Conservation (phyloP, 2,113 vertebrate species). For the Naja naja region DNA sequence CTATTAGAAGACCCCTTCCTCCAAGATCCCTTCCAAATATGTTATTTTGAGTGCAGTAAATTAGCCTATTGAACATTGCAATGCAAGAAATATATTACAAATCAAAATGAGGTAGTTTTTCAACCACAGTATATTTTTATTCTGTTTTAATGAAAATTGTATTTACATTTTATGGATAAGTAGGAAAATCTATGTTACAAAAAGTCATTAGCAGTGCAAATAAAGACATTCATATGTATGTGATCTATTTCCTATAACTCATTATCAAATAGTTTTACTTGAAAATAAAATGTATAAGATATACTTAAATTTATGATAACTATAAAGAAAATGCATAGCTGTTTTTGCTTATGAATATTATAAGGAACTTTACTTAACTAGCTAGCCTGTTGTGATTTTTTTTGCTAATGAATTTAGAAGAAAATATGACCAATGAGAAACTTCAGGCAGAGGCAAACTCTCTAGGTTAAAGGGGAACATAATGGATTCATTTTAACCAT, state of each 20-base stretch:
- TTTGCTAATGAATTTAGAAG: slow-evolving; percentile 19
- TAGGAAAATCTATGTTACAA: background rate
- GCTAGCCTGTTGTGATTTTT: background rate
- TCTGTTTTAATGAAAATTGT: background rate
- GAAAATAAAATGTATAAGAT: background rate
- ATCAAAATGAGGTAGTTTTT: background rate
- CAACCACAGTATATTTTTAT: background rate
- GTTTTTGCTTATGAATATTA: background rate
- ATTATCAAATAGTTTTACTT: background rate
- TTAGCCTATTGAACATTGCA: background rate
- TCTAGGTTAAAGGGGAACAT: background rate
- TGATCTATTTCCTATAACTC: background rate
- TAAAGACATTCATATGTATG: background rate
- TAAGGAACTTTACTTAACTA: background rate
- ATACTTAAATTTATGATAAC: background rate
- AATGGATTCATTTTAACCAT: slow-evolving; percentile 11
- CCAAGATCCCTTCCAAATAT: background rate
- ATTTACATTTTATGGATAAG: background rate
- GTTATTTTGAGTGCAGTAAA: background rate
- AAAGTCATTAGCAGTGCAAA: background rate
- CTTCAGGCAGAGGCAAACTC: background rate
- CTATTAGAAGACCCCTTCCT: background rate
- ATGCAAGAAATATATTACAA: background rate
- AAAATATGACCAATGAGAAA: background rate
- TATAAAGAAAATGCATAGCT: background rate